Evolutionary conservation across 2,888 invertebrate species (phyloP).

Genomic region (Lasioglossum marginatum): DNA sequence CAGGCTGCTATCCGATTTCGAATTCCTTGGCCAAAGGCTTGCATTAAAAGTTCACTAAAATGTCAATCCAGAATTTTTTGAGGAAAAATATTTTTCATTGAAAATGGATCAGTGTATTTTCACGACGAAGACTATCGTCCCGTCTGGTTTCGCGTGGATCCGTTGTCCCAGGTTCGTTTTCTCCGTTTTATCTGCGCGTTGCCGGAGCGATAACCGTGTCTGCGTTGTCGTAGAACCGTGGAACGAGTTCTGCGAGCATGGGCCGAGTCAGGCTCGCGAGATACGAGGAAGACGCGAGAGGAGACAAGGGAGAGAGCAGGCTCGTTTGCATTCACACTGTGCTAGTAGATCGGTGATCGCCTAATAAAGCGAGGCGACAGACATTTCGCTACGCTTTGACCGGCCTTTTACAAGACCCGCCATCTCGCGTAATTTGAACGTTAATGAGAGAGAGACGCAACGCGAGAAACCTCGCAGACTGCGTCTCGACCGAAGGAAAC

Average conservation of each 20-base stretch:
- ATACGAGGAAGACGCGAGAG: slow-evolving; percentile 43
- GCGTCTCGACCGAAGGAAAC: neutral
- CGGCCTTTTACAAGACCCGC: slow-evolving; percentile 53
- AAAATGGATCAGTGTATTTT: neutral
- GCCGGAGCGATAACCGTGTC: slow-evolving; percentile 45
- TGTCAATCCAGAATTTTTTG: too few relatives aligned
- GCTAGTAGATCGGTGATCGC: slow-evolving; percentile 63
- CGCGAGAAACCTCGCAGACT: neutral
- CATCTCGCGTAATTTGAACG: slow-evolving; percentile 51
- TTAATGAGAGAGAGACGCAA: slow-evolving; percentile 33
- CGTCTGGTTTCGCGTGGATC: slow-evolving; percentile 17
- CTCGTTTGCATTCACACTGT: slow-evolving; percentile 61
- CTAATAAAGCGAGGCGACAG: slow-evolving; percentile 74
- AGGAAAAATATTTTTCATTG: too few relatives aligned
- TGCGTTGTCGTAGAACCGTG: slow-evolving; percentile 44
- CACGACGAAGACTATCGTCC: neutral
- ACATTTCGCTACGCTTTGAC: slow-evolving; percentile 59
- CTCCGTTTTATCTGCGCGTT: neutral
- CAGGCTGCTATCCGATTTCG: neutral
- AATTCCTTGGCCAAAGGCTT: neutral
- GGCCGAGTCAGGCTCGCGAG: slow-evolving; percentile 37
- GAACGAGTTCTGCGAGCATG: slow-evolving; percentile 80
- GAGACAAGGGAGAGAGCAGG: slow-evolving; percentile 18
- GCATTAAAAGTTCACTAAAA: too few relatives aligned
- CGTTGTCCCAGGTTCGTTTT: slow-evolving; percentile 14